Evolutionary conservation across 1,140 invertebrate genomes (phyloP), one percentile per base, ranked within the genome.

Genomic region (Drosophila chauvacae): DNA sequence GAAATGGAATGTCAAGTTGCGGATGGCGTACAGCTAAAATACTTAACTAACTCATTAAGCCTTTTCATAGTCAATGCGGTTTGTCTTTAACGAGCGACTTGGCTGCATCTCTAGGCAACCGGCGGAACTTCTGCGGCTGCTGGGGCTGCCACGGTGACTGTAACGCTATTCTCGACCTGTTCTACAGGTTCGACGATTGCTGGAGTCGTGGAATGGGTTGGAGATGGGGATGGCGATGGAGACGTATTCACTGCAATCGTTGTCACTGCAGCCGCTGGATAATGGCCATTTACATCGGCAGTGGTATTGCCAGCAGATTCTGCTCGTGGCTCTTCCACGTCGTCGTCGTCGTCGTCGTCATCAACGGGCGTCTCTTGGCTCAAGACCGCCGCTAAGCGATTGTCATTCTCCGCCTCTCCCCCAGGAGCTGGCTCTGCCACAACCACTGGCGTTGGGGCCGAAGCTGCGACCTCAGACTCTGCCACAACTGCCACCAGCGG

Each of bases 131-230:
- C 79, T 39, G 81, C 56, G 41, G 53, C 53, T 37, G 86, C 51
- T 37, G 86, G 33, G 41, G 73, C 59, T n/a, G 73, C 59, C 35
- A 87, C 71, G 5, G 79, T 79, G 69, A 81, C 77, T 66, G 87
- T 70, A 90, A 90, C 86, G 81, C 80, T 85, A 79, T 90, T 90
- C 72, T 84, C 83, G 84, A 90, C 90, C 81, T 90, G 90, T 85
- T 91, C 90, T 85, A 85, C 90, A 84, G 90, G 90, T 91, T 91
- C 83, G 66, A 78, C 57, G 41, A 48, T 75, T 37, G 64, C 58
- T 80, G 80, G 57, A 51, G 58, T 64, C 5, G 41, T 39, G 28
- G 74, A 13, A 45, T 33, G 61, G 47, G 70, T 23, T 41, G 78
- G 45, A n/a, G 70, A 48, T 39, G 78, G 51, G 20, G 70, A 48